phyloP scores from a whole-genome alignment of 1,140 invertebrate genomes.

The Mercenaria mercenaria region DNA sequence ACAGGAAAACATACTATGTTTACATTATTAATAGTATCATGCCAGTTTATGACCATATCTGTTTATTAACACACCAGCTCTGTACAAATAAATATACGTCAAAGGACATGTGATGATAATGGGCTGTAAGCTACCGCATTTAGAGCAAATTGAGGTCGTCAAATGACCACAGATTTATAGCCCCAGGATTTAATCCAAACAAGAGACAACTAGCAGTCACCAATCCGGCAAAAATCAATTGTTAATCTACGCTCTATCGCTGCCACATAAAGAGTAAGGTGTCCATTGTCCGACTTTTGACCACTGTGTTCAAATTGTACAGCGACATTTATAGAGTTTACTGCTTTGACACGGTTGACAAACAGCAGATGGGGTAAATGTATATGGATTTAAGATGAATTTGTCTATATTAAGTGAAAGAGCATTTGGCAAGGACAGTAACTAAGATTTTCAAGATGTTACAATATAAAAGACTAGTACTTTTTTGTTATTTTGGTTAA shows the following conservation, averaged over 20 bases:
- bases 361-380: not conserved
- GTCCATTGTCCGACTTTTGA: conserved; percentile 23
- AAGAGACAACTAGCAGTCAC: conserved; percentile 36
- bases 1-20: not conserved
- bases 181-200: conserved; percentile 44
- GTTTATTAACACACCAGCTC: conserved; percentile 12
- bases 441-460: no score
- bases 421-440: no score
- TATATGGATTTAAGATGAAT: not conserved
- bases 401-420: no score
- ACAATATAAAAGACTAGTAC: no score
- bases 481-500: no score
- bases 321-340: not conserved
- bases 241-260: conserved; percentile 55
- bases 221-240: conserved; percentile 58
- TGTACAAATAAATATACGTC: conserved; percentile 1
- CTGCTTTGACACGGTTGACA: not conserved
- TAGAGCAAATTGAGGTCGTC: conserved; percentile 49
- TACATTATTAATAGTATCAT: conserved; percentile 6
- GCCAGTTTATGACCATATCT: conserved; percentile 14
- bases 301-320: conserved; percentile 18
- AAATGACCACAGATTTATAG: conserved; percentile 56
- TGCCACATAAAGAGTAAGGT: conserved; percentile 14
- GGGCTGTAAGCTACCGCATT: conserved; percentile 10
- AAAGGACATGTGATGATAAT: conserved; percentile 31